Base-by-base conservation (phyloP, 1,140 invertebrate genomes). In the Rhopalosiphum padi region DNA sequence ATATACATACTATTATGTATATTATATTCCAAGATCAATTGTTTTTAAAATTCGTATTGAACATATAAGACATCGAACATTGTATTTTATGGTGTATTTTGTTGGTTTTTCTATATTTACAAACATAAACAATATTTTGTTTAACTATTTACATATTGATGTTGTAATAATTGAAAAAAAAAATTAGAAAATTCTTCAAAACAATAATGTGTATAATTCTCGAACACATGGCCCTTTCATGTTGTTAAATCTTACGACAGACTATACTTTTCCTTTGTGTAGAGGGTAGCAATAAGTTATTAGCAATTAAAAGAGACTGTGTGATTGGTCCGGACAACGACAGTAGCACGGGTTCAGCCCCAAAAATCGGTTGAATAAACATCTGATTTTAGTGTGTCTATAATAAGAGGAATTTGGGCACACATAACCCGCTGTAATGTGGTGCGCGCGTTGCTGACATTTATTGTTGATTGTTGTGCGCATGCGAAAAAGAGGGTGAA, bases 401-500 rank as follows among this genome's bases (percentile, higher is more conserved):
- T n/a, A 77, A 77, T n/a, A 77, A 77, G 60, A 77, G 60, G 15
- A 77, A 77, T 77, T 77, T n/a, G 60, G 60, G 15, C 30, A 55
- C 48, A 88, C 41, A 88, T 46, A 25, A 48, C 88, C 48, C n/a
- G 6, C 48, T 41, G 35, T 37, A 25, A 30, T 18, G 46, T 35
- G 30, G 46, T 2, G 88, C 88, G 35, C 88, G 88, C 35, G 21
- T 25, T n/a, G n/a, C n/a, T 90, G 88, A 90, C 88, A 35, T 90
- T 90, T 90, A 90, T 90, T 53, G 48, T 48, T 43, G n/a, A 90
- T 90, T 90, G 88, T 51, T n/a, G 48, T 37, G 48, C 35, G 86
- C 88, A 53, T n/a, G 88, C 35, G 88, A 48, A 53, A 88, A 43
- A 88, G 43, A 8, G 35, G 77, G 21, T 83, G 60, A 83, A 82